phyloP scores from a whole-genome alignment of 23 tunicate genomes.

The Halocynthia roretzi region DNA sequence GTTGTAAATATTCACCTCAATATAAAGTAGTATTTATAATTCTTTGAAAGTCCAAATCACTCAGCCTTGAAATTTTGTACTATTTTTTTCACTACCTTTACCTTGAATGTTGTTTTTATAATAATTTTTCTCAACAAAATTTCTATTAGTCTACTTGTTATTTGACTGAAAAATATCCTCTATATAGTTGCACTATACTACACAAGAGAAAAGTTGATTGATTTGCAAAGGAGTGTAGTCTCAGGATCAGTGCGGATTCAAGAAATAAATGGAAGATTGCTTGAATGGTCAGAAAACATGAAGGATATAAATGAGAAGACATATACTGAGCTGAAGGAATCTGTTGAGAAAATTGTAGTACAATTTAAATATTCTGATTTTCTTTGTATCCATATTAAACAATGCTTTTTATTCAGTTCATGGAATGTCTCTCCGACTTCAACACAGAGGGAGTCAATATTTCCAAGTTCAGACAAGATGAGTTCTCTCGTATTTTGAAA shows the following conservation, averaged over 20 bases:
- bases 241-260: background rate
- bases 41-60: no score
- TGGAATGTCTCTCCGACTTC: background rate
- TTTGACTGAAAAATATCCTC: no score
- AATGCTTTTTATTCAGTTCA: background rate
- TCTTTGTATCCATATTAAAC: background rate
- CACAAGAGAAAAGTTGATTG: no score
- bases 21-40: no score
- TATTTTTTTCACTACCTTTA: no score
- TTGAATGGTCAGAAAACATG: constrained; percentile 1
- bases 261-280: background rate
- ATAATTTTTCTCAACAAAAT: no score
- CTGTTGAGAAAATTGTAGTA: background rate
- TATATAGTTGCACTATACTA: no score
- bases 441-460: background rate
- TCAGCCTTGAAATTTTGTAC: no score
- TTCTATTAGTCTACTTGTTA: no score
- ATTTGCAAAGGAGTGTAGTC: no score
- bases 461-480: background rate
- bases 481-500: constrained; percentile 1
- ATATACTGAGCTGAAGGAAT: background rate
- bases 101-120: no score
- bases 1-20: no score
- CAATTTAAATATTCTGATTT: background rate
- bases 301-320: background rate